A percentile compares a stretch with the other conserved stretches of the same genome.
Evolutionary conservation across 2,888 invertebrate genomes (phyloP).

Genomic region (Campoplex nolae): DNA sequence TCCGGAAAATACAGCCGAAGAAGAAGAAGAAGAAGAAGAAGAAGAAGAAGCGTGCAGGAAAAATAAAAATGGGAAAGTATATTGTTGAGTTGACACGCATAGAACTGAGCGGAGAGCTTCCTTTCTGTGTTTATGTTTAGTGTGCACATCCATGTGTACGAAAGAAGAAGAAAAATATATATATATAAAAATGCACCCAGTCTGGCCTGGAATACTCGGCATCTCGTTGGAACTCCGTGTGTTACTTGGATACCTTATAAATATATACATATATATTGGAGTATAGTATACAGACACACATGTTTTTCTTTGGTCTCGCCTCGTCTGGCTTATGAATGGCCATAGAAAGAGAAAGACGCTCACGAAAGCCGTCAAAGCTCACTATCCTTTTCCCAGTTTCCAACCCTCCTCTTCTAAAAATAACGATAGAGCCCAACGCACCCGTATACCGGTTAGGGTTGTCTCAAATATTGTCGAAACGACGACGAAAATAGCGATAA

Average conservation of each 20-base stretch:
- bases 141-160: background rate
- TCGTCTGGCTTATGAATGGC: slow-evolving; percentile 69
- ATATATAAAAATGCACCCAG: slow-evolving; percentile 45
- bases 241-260: slow-evolving; percentile 35
- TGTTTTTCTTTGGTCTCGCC: slow-evolving; percentile 63
- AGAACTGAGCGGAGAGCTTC: slow-evolving; percentile 41
- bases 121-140: slow-evolving; percentile 56
- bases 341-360: slow-evolving; percentile 50
- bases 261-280: background rate
- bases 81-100: slow-evolving; percentile 50
- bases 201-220: slow-evolving; percentile 2
- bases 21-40: no score
- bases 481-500: slow-evolving; percentile 67
- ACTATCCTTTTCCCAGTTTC: slow-evolving; percentile 56
- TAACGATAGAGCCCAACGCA: slow-evolving; percentile 58
- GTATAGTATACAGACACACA: slow-evolving; percentile 39
- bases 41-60: slow-evolving; percentile 35
- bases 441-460: slow-evolving; percentile 61
- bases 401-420: slow-evolving; percentile 71
- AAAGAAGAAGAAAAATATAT: background rate
- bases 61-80: slow-evolving; percentile 44
- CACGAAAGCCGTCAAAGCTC: slow-evolving; percentile 51
- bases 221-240: slow-evolving; percentile 35
- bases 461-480: slow-evolving; percentile 65
- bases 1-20: slow-evolving; percentile 42